Conservation (phyloP, 2,888 invertebrate genomes). For the Mongoloraphidia duomilia region DNA sequence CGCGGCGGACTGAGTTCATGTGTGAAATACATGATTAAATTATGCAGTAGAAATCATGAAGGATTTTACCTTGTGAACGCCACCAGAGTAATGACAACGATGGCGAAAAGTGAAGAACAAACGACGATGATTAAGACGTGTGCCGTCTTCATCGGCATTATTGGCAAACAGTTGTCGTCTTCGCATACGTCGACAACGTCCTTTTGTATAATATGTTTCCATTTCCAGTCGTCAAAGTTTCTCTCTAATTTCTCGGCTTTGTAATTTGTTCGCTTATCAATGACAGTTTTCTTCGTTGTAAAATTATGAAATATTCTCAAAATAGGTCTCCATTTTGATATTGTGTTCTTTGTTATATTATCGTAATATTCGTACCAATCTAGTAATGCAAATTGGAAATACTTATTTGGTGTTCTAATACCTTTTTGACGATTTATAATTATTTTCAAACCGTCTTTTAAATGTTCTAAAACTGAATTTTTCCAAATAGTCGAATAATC, state of each 20-base stretch:
- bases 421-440: constrained; percentile 6
- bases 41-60: constrained; percentile 19
- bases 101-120: constrained; percentile 25
- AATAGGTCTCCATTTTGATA: constrained; percentile 2
- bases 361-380: constrained; percentile 24
- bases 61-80: constrained; percentile 25
- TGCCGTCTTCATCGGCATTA: constrained; percentile 20
- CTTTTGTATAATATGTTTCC: constrained; percentile 18
- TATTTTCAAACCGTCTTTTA: constrained; percentile 12
- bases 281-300: background rate
- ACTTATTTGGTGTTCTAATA: constrained; percentile 6
- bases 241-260: constrained; percentile 19
- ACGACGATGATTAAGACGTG: constrained; percentile 28
- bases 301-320: constrained; percentile 8
- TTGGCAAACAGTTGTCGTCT: constrained; percentile 20
- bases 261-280: constrained; percentile 18
- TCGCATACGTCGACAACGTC: constrained; percentile 31
- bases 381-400: constrained; percentile 21
- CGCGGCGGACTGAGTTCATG: too few relatives aligned
- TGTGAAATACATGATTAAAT: background rate
- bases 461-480: constrained; percentile 12
- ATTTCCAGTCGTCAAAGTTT: constrained; percentile 31
- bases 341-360: background rate
- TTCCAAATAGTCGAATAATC: constrained; percentile 7
- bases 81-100: constrained; percentile 22